A percentile compares a stretch with the other conserved stretches of the same genome.
phyloP scores from a whole-genome alignment of 2,888 invertebrate genomes.

The Mythimna vitellina region DNA sequence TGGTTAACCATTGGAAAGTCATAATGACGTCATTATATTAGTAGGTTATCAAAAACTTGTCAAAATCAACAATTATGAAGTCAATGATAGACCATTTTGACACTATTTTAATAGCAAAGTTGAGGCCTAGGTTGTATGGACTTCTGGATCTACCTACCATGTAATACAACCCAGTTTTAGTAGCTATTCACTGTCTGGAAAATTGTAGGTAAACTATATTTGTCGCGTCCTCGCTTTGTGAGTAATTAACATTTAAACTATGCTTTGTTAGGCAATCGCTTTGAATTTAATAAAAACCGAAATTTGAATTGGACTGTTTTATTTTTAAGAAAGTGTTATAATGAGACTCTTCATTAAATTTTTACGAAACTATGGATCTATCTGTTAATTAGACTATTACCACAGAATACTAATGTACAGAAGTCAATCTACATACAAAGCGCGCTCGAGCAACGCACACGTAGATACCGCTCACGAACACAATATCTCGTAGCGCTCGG shows the following conservation, averaged over 20 bases:
- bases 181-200: constrained; percentile 12
- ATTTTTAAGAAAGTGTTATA: background rate
- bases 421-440: no score
- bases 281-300: background rate
- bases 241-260: constrained; percentile 22
- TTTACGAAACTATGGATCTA: background rate
- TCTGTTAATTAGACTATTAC: no score
- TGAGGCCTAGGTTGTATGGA: background rate
- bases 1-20: no score
- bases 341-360: background rate
- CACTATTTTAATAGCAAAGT: no score
- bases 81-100: no score
- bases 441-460: no score
- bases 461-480: no score
- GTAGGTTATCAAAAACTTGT: no score
- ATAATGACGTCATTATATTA: no score
- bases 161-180: constrained; percentile 27
- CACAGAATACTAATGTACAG: no score
- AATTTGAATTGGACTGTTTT: constrained; percentile 7
- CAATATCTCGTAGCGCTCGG: no score
- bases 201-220: constrained; percentile 32
- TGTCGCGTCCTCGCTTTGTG: constrained; percentile 14
- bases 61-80: no score
- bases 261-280: constrained; percentile 4
- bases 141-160: constrained; percentile 27